Base-by-base conservation (phyloP, 2,888 invertebrate species). In the Caenorhabditis sp. region DNA sequence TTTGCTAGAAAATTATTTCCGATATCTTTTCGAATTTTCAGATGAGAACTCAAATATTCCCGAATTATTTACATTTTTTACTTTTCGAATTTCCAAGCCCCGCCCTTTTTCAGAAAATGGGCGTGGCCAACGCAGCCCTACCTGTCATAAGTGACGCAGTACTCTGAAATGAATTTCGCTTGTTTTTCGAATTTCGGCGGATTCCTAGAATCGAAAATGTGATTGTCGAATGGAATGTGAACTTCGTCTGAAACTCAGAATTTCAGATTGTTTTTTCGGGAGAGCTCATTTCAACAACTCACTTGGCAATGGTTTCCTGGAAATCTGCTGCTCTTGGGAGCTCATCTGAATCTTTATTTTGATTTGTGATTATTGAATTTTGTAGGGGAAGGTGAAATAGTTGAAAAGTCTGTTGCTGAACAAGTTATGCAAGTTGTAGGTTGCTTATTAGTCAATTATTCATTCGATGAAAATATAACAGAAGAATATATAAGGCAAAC, bases 121-220 rank as follows among this genome's bases (percentile, higher is more conserved):
- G 31, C 4, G 31, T 31, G 31, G 31, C 31, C 31, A 6, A 31
- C 4, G 4, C 19, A 47, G 1, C n/a, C 61, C 8, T 16, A 69
- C 69, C 69, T 70, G 16, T 70, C 69, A 54, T 63, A 63, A 41
- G 38, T 77, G 16, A 70, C 47, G 44, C 77, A 77, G 24, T 77
- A 77, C 31, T 77, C 77, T 5, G 77, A 77, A 49, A 77, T 51
- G 31, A 77, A 69, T 59, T 63, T 69, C 14, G 77, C 63, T 7
- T 49, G 49, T 2, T 35, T 47, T 24, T 59, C 51, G 24, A 77
- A 77, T 8, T 41, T 61, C 38, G 69, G 69, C 7, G 28, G 2
- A 35, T 63, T 44, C 8, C 8, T 61, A 2, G 77, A 22, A 1
- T 56, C 49, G 44, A 63, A 70, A n/a, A 77, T 77, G 14, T 28